Evolutionary conservation across 2,113 vertebrate genomes (phyloP).

Genomic region (Alligator mississippiensis): DNA sequence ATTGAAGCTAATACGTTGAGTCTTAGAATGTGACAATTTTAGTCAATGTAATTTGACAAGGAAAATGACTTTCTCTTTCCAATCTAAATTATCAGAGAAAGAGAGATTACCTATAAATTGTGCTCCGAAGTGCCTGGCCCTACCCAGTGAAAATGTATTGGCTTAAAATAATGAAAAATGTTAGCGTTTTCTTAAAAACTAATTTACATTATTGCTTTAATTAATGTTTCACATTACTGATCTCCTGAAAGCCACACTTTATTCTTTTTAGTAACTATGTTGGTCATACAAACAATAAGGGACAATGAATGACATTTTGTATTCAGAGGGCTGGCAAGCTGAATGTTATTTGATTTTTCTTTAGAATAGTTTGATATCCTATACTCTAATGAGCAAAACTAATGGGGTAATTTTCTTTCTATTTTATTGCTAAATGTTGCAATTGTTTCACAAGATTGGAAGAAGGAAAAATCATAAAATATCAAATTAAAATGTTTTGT

Average conservation of each 20-base stretch:
- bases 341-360: slow-evolving; percentile 24
- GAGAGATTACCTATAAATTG: background rate
- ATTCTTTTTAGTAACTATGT: background rate
- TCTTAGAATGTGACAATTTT: slow-evolving; percentile 69
- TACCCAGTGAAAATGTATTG: background rate
- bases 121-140: background rate
- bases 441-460: background rate
- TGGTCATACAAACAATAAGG: background rate
- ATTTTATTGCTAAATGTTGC: background rate
- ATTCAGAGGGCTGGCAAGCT: slow-evolving; percentile 7
- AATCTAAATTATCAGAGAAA: slow-evolving; percentile 38
- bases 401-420: background rate
- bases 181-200: background rate
- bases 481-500: background rate
- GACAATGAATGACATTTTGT: background rate
- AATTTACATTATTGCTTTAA: background rate
- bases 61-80: slow-evolving; percentile 73
- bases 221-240: background rate
- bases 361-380: slow-evolving; percentile 22
- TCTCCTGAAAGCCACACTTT: background rate
- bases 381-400: slow-evolving; percentile 16
- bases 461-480: background rate
- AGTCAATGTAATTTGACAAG: slow-evolving; percentile 75
- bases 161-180: background rate
- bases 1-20: slow-evolving; percentile 72